Base-by-base conservation (phyloP, 2,888 invertebrate species). In the Dinocampus coccinellae region DNA sequence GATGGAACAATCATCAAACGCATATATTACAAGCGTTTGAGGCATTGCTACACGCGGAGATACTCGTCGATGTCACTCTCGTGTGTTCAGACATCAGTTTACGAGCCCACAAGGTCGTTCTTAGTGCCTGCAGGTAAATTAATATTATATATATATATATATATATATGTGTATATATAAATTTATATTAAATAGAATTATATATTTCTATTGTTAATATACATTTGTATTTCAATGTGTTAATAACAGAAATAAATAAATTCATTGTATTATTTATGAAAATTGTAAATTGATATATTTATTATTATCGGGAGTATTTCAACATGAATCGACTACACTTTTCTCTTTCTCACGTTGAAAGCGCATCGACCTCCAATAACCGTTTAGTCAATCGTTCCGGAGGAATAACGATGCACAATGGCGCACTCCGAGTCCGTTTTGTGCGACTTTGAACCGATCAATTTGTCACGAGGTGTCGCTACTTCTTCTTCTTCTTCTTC, bases 1-100 rank as follows among this genome's bases (percentile, higher is more conserved):
- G 95, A 88, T 97, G 97, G 97, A 96, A 96, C 90, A 96, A 96
- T 90, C 97, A 97, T 90, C 95, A 95, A 88, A 92, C 92, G 80
- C 95, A 97, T 88, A 92, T 97, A 84, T 91, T 96, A 79, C 92
- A 94, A 82, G 94, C 96, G 65, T 96, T 97, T 89, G 96, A 96
- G 84, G 93, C 94, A n/a, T 91, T 97, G 74, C 90, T 96, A 75
- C 94, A 95, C 84, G 94, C 94, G 24, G 95, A 95, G 89, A 92
- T 93, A 9, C 91, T 96, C 69, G 96, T 96, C 73, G 97, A 97
- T 87, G 96, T 97, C 72, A 96, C 97, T 20, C 91, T 97, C 76
- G 95, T 97, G 58, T 96, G 96, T 87, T 93, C 95, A 75, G 96
- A 95, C 85, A 92, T 93, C 70, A 93, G 94, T 77, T 93, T 97